Conservation (phyloP, 2,113 vertebrate species). For the Chaetorhynchus papuensis region DNA sequence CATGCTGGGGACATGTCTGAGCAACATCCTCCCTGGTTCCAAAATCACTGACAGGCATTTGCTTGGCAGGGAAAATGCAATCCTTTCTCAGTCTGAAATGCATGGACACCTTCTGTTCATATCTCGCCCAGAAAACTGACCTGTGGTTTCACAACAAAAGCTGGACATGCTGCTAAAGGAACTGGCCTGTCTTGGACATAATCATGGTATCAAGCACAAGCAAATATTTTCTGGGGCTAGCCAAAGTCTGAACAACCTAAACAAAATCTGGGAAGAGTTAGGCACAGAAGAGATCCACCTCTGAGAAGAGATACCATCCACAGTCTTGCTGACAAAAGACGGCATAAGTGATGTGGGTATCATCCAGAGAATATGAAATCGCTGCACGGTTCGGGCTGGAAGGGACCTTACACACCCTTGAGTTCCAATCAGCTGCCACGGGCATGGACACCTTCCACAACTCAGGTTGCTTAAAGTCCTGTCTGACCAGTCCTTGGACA, state of each 20-base stretch:
- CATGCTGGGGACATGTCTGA: rapidly evolving
- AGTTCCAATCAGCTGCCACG: background rate
- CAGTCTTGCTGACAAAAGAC: background rate
- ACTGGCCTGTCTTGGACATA: background rate
- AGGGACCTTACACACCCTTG: too few species aligned
- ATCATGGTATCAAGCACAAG: too few species aligned
- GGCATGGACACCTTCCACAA: background rate
- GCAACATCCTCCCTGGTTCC: rapidly evolving
- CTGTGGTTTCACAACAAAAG: background rate
- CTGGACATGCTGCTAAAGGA: rapidly evolving
- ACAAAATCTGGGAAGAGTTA: background rate
- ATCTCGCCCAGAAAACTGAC: background rate
- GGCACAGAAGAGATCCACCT: background rate
- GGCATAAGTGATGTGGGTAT: background rate
- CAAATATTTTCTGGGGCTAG: background rate
- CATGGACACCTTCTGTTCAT: background rate
- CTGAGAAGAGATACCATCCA: background rate
- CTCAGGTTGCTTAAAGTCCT: background rate
- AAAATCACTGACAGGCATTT: rapidly evolving
- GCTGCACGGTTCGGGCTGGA: background rate
- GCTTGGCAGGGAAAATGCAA: background rate
- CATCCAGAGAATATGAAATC: background rate
- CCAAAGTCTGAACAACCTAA: background rate
- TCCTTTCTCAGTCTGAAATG: background rate
- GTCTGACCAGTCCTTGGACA: background rate